Conservation (phyloP, 2,797 vertebrate species). For the Moxostoma hubbsi region DNA sequence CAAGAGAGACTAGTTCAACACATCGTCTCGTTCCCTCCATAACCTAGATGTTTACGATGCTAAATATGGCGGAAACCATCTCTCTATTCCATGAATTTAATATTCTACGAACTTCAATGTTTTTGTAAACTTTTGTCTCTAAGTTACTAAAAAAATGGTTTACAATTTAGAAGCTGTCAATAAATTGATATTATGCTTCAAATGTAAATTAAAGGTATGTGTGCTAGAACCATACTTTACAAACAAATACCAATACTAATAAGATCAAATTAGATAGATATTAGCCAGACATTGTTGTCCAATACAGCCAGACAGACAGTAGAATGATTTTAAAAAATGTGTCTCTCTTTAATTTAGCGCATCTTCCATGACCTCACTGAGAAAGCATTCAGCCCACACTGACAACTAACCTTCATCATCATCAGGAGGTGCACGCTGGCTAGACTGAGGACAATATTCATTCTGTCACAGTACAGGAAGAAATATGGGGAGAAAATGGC, state of each 20-base stretch:
- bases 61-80: too few relatives aligned
- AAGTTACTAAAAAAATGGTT: not conserved
- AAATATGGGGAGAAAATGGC: constrained; percentile 33
- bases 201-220: too few relatives aligned
- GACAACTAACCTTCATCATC: constrained; percentile 48
- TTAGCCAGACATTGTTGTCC: not conserved
- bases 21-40: too few relatives aligned
- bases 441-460: constrained; percentile 29
- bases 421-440: constrained; percentile 35
- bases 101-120: too few relatives aligned
- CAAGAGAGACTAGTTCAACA: too few relatives aligned
- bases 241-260: too few relatives aligned
- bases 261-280: not conserved
- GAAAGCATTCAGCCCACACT: constrained; percentile 29
- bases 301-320: not conserved
- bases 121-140: too few relatives aligned
- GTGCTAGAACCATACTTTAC: too few relatives aligned
- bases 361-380: constrained; percentile 18
- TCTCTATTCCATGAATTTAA: too few relatives aligned
- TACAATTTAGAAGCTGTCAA: too few relatives aligned
- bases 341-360: not conserved
- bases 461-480: constrained; percentile 41
- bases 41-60: too few relatives aligned
- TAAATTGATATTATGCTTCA: too few relatives aligned
- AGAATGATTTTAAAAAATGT: not conserved